phyloP scores from a whole-genome alignment of 1,140 invertebrate species.

The Phenacoccus solenopsis region DNA sequence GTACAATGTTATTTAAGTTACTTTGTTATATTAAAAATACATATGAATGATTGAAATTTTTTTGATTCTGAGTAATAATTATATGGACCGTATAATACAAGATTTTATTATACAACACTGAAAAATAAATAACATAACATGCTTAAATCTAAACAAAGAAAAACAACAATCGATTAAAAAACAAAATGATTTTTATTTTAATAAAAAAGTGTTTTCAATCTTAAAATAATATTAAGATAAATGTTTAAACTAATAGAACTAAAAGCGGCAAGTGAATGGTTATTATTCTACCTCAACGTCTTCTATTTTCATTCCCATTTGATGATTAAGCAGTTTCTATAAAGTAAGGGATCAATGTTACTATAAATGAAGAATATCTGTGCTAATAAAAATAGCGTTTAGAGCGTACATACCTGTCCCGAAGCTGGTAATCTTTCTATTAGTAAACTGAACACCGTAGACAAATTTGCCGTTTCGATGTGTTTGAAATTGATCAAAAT shows the following conservation, averaged over 20 bases:
- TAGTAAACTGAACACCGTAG: slow-evolving; percentile 77
- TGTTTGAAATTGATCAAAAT: slow-evolving; percentile 7
- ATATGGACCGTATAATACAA: neutral
- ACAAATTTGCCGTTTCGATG: slow-evolving; percentile 27
- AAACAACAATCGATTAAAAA: slow-evolving; percentile 5
- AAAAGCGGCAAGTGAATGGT: neutral
- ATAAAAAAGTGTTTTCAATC: slow-evolving; percentile 11
- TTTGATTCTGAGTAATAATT: too few relatives aligned
- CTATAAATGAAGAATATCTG: too few relatives aligned
- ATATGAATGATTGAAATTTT: too few relatives aligned
- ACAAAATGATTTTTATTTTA: slow-evolving; percentile 5
- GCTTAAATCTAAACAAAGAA: slow-evolving; percentile 7
- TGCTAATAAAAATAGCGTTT: neutral
- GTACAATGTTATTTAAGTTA: too few relatives aligned
- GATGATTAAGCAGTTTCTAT: slow-evolving; percentile 8
- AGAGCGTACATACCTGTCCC: neutral
- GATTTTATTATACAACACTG: neutral
- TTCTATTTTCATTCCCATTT: slow-evolving; percentile 6
- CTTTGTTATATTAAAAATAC: too few relatives aligned
- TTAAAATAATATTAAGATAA: slow-evolving; percentile 2
- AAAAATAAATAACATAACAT: slow-evolving; percentile 4
- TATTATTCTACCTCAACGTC: slow-evolving; percentile 4
- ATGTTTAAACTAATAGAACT: neutral
- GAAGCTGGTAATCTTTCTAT: slow-evolving; percentile 59
- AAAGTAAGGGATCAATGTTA: neutral